Percentiles rank a stretch among this genome's conserved stretches.
phyloP scores from a whole-genome alignment of 2,797 vertebrate genomes.

The Pangasius larnaudii region DNA sequence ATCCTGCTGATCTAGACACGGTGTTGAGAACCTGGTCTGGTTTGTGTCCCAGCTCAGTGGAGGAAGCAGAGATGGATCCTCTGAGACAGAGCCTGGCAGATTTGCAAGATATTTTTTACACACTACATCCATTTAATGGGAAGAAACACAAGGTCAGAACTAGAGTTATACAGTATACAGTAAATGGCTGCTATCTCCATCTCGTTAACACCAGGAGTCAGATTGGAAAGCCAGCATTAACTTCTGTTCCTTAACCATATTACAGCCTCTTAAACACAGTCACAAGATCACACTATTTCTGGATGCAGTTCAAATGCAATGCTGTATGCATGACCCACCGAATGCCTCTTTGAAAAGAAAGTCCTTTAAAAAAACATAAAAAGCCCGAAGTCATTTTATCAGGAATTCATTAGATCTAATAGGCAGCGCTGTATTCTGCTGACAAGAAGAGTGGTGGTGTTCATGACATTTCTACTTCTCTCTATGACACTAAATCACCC shows the following conservation, averaged over 20 bases:
- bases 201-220: conserved; percentile 27
- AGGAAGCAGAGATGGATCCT: conserved; percentile 47
- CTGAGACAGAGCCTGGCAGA: conserved; percentile 37
- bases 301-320: conserved; percentile 18
- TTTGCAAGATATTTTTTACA: conserved; percentile 49
- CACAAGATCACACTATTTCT: conserved; percentile 35
- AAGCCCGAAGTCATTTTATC: conserved; percentile 28
- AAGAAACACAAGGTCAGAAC: conserved; percentile 5
- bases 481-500: conserved; percentile 18
- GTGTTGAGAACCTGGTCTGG: conserved; percentile 46
- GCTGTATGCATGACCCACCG: not conserved
- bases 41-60: conserved; percentile 35
- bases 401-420: conserved; percentile 35
- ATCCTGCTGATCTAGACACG: conserved; percentile 32
- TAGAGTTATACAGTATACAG: conserved; percentile 4
- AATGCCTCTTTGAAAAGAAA: conserved; percentile 24
- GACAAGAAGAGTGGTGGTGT: conserved; percentile 14
- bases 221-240: conserved; percentile 46
- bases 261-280: conserved; percentile 40
- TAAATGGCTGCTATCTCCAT: conserved; percentile 15
- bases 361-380: not conserved
- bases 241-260: conserved; percentile 41
- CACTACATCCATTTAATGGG: conserved; percentile 1
- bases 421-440: not conserved
- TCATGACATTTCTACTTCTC: conserved; percentile 17